Evolutionary conservation across 1,140 invertebrate species (phyloP).

Genomic region (Himalopsyche phryganea): DNA sequence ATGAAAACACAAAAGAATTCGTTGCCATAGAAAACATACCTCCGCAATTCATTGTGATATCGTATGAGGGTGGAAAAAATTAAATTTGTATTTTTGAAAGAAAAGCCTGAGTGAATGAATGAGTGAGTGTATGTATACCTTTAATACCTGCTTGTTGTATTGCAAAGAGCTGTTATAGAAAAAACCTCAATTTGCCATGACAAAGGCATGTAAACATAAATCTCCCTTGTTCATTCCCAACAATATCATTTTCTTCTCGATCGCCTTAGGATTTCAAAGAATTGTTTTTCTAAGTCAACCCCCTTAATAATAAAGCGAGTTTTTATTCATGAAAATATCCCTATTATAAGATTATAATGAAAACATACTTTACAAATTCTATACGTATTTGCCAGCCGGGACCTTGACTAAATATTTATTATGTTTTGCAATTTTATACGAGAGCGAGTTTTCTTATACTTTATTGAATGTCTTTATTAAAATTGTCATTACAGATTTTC

Average conservation of each 20-base stretch:
- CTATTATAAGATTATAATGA: no score
- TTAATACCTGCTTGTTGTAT: slow-evolving; percentile 11
- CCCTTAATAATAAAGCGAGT: no score
- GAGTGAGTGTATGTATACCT: slow-evolving; percentile 19
- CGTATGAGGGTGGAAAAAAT: slow-evolving; percentile 25
- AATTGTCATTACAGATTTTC: no score
- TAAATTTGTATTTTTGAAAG: slow-evolving; percentile 32
- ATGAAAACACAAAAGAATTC: slow-evolving; percentile 26
- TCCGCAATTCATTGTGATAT: slow-evolving; percentile 25
- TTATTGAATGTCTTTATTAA: no score
- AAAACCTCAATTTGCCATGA: slow-evolving; percentile 34
- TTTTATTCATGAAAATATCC: no score
- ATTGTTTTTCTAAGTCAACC: neutral
- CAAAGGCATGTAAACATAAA: slow-evolving; percentile 33
- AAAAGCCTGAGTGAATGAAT: slow-evolving; percentile 33
- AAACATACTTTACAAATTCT: no score
- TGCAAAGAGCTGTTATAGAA: slow-evolving; percentile 25
- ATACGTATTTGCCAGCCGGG: no score
- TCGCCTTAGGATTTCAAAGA: slow-evolving; percentile 30
- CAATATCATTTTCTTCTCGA: slow-evolving; percentile 30
- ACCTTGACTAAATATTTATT: no score
- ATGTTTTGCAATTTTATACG: no score
- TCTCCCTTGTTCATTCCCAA: slow-evolving; percentile 14
- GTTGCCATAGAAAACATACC: slow-evolving; percentile 32
- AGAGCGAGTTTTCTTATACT: no score